Evolutionary conservation across 1,140 invertebrate species (phyloP).

Genomic region (Drosophila rhopaloa): DNA sequence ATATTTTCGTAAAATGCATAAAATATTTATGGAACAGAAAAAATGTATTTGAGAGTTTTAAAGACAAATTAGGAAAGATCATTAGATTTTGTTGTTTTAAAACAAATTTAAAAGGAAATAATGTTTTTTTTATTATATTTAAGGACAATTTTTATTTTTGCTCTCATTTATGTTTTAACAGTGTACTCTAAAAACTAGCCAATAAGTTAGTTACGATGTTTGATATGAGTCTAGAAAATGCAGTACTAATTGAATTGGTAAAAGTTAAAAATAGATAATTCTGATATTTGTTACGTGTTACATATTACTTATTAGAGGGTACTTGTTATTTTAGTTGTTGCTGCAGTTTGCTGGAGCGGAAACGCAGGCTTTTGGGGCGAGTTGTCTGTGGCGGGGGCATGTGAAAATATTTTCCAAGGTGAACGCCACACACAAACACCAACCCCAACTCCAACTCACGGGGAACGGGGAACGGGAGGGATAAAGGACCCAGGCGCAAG

Average conservation of each 20-base stretch:
- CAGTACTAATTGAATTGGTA: too few species aligned
- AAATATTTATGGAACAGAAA: neutral
- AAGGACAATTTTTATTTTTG: too few species aligned
- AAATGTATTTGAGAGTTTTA: too few species aligned
- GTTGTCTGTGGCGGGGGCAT: constrained; percentile 51
- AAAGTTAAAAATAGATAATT: too few species aligned
- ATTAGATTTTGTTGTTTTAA: too few species aligned
- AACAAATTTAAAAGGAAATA: too few species aligned
- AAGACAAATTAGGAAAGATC: too few species aligned
- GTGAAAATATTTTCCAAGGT: constrained; percentile 82
- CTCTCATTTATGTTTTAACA: too few species aligned
- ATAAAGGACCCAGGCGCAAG: constrained; percentile 44
- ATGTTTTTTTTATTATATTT: too few species aligned
- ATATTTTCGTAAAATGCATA: neutral
- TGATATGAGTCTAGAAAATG: too few species aligned
- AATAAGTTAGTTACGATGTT: too few species aligned
- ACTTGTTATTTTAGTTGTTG: constrained; percentile 47
- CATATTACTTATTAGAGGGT: neutral
- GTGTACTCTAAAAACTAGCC: too few species aligned
- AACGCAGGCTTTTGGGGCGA: constrained; percentile 54
- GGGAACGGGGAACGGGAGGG: constrained; percentile 19
- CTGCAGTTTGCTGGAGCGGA: constrained; percentile 66
- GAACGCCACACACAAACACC: constrained; percentile 64
- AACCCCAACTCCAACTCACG: neutral
- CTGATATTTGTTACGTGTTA: neutral